These are phyloP conservation scores for Plebejus melissa DNA, from an alignment of 2,888 invertebrate genomes.

Conservation along the genomic window DNA sequence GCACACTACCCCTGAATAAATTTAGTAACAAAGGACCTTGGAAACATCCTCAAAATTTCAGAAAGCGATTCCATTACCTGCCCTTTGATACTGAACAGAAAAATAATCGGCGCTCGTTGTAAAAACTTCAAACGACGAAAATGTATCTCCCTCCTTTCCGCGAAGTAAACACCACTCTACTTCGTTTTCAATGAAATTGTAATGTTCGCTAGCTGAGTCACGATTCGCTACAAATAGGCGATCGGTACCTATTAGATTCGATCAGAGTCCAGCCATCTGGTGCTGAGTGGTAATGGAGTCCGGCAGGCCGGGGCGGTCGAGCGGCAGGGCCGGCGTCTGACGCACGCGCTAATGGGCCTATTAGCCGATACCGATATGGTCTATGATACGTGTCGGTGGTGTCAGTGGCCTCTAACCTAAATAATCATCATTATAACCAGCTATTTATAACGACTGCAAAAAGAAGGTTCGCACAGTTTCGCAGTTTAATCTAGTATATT, in stretches of 20 bases:
- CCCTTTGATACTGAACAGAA: background rate
- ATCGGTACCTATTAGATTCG: background rate
- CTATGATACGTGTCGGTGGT: background rate
- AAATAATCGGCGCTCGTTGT: background rate
- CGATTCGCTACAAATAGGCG: background rate
- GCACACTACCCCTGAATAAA: background rate
- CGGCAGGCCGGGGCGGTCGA: background rate
- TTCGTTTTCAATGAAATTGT: background rate
- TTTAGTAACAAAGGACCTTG: background rate
- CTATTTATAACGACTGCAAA: background rate
- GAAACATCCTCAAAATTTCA: background rate
- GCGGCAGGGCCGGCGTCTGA: background rate
- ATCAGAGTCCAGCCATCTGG: background rate
- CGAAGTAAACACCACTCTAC: background rate
- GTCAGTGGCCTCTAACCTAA: conserved; percentile 9
- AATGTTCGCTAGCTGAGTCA: conserved; percentile 2
- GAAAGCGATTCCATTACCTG: background rate
- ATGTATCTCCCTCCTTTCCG: background rate
- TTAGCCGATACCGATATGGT: conserved; percentile 7
- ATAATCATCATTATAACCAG: background rate
- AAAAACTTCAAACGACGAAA: conserved; percentile 1
- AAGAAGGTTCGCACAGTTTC: background rate
- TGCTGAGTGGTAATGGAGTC: background rate
- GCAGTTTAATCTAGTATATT: background rate
- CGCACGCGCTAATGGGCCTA: conserved; percentile 10